Evolutionary conservation across 2,113 vertebrate species (phyloP).

Genomic region (Lampris megalopsis): DNA sequence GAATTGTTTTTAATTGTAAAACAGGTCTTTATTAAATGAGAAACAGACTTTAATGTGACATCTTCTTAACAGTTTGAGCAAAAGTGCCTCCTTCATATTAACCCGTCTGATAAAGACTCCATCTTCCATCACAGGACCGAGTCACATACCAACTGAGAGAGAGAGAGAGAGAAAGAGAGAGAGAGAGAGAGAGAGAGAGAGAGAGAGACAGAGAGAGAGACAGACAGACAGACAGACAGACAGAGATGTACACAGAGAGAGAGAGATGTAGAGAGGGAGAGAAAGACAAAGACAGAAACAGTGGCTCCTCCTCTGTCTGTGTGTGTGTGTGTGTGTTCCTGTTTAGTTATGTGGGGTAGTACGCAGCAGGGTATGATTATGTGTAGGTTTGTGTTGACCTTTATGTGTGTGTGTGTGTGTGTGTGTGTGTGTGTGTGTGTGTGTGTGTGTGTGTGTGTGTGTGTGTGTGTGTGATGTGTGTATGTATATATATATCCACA

Average conservation of each 20-base stretch:
- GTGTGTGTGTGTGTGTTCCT: slow-evolving; percentile 20
- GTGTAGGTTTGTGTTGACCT: not conserved
- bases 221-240: slow-evolving; percentile 28
- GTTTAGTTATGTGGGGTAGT: slow-evolving; percentile 24
- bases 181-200: slow-evolving; percentile 9
- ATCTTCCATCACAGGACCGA: too few species aligned
- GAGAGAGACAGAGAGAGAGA: slow-evolving; percentile 22
- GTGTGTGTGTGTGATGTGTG: not conserved
- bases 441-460: not conserved
- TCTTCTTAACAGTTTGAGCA: too few species aligned
- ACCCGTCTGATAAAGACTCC: too few species aligned
- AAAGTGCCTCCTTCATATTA: too few species aligned
- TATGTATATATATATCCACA: too few species aligned
- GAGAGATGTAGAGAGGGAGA: too few species aligned
- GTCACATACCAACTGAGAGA: not conserved
- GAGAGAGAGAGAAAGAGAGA: slow-evolving; percentile 21
- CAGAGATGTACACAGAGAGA: not conserved
- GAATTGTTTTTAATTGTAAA: too few species aligned
- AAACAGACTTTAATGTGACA: too few species aligned
- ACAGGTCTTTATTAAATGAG: too few species aligned
- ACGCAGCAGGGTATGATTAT: too few species aligned
- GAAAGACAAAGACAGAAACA: slow-evolving; percentile 6
- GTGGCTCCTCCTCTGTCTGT: slow-evolving; percentile 24
- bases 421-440: not conserved
- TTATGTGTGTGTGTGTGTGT: not conserved